Evolutionary conservation across 2,888 invertebrate genomes (phyloP), one percentile per base, ranked within the genome.

Genomic region (Yponomeuta sedellus): DNA sequence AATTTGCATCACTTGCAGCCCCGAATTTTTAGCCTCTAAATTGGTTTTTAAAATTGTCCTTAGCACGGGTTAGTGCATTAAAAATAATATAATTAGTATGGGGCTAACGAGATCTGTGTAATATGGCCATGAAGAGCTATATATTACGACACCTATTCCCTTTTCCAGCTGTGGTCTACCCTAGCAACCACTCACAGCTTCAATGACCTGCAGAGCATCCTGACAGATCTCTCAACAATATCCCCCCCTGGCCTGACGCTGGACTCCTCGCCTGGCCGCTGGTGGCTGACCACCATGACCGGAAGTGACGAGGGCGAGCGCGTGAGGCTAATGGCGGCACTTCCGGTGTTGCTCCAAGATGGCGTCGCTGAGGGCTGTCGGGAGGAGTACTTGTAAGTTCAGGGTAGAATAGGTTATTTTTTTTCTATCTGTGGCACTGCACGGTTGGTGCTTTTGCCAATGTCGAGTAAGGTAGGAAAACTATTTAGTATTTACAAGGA

Each of bases 121-220:
- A n/a, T n/a, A n/a, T n/a, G n/a, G n/a, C n/a, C n/a, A n/a, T n/a
- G n/a, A n/a, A n/a, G n/a, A n/a, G n/a, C n/a, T n/a, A n/a, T n/a
- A n/a, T n/a, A n/a, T 25, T 25, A 4, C 25, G 5, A 25, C 2
- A 25, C 5, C 3, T 52, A 52, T 52, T 34, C 34, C 61, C 61
- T 64, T 25, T 72, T 73, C 6, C 69, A 82, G 85, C 22, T 80
- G 0, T 84, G 83, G 84, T 76, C 79, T 0, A 63, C 20, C 1
- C 82, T 79, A 65, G 72, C 74, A 16, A 0, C 64, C 0, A 44
- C 63, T 3, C 68, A 76, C 0, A 71, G 71, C 0, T 77, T 80
- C 57, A 71, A 76, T 1, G 69, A 76, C 4, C 79, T 80, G 34
- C 68, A 76, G 34, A 61, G 68, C 0, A 64, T 83, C 0, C 71